A percentile compares a stretch with the other conserved stretches of the same genome.
These are phyloP conservation scores for Stegodyphus dumicola DNA, from an alignment of 1,140 invertebrate genomes.

Conservation along the genomic window DNA sequence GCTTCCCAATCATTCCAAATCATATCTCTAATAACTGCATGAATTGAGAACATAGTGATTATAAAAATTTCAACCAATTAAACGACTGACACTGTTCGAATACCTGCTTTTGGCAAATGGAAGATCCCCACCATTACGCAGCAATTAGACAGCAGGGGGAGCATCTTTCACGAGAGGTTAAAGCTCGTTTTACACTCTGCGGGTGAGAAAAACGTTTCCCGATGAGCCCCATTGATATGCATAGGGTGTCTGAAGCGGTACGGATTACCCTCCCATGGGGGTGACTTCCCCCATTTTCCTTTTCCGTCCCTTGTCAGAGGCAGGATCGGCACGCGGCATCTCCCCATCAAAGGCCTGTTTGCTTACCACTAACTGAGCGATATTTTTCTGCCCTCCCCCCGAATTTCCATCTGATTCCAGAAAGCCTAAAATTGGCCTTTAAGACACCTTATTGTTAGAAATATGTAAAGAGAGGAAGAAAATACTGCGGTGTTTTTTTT, in stretches of 20 bases:
- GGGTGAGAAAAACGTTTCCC: constrained; percentile 46
- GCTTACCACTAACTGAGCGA: constrained; percentile 22
- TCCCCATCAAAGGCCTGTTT: constrained; percentile 47
- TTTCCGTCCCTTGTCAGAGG: background rate
- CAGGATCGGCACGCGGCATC: constrained; percentile 28
- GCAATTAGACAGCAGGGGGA: constrained; percentile 16
- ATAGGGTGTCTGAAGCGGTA: background rate
- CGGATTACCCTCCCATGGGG: constrained; percentile 10
- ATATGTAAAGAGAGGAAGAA: too few relatives aligned
- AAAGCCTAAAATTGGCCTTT: too few relatives aligned
- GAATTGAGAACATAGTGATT: too few relatives aligned
- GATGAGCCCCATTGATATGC: constrained; percentile 47
- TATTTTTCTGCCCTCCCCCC: background rate
- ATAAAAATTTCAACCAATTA: too few relatives aligned
- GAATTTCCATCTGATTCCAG: background rate
- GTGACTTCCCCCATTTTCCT: background rate
- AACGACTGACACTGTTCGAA: too few relatives aligned
- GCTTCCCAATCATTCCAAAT: too few relatives aligned
- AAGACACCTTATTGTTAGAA: too few relatives aligned
- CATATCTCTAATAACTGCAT: too few relatives aligned
- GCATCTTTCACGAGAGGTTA: background rate
- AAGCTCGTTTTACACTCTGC: constrained; percentile 49
- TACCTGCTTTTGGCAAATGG: background rate
- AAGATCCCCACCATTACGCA: constrained; percentile 10
- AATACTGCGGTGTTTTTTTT: too few relatives aligned